Base-by-base conservation (phyloP, 2,797 vertebrate species). In the Taeniopygia guttata region DNA sequence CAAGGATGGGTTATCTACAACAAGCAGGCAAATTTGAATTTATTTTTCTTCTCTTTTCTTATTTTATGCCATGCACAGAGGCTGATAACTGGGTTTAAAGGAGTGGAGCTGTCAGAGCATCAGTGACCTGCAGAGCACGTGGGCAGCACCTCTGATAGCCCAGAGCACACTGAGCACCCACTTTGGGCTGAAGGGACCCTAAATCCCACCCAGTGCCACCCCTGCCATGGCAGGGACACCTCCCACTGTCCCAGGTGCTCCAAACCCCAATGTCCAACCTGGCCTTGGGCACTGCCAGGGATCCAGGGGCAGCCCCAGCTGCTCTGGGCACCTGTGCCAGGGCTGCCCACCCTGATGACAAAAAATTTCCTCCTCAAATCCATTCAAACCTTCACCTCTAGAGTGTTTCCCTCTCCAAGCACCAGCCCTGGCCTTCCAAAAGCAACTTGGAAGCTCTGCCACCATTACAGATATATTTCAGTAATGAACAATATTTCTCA, bases 1-100 rank as follows among this genome's bases (percentile, higher is more conserved):
- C 84, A 94, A 8, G 0, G 4, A 73, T 42, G 88, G 84, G 89
- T 94, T 97, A 96, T 95, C 96, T 92, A 27, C 75, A 80, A 55
- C 1, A 7, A 94, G 66, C 89, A 95, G 78, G 76, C 26, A 79
- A 54, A 89, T 82, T 17, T 72, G 73, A 46, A 79, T 85, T 90
- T 25, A 11, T 55, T 90, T 90, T 64, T 30, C 30, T 72, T n/a
- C 32, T 54, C 4, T 18, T n/a, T 11, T 17, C 54, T 55, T 12
- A 5, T 16, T 64, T 58, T 25, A 4, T 29, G 26, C 70, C 52
- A 26, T 6, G 66, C 75, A 72, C 19, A 48, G 36, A 52, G 16
- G 16, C 51, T 81, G 95, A 83, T 52, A 81, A 62, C 29, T 40
- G 36, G 63, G 40, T 87, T 87, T 70, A 58, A 83, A 88, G 60